phyloP scores from a whole-genome alignment of 2,888 invertebrate species.

The Dasysyrphus albostriatus region DNA sequence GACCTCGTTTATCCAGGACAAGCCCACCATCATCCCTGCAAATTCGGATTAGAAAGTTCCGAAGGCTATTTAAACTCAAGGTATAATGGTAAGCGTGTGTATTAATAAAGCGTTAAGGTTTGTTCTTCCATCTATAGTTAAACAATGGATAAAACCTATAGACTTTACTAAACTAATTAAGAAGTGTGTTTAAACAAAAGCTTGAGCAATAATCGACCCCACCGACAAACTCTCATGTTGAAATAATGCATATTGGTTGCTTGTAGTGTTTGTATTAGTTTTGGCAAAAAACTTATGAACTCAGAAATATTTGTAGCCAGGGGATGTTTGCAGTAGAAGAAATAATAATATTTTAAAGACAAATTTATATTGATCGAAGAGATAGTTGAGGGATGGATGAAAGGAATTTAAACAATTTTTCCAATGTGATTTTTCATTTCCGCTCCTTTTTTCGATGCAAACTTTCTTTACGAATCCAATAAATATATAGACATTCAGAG shows the following conservation, averaged over 20 bases:
- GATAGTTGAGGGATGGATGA: slow-evolving; percentile 3
- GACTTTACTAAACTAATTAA: slow-evolving; percentile 49
- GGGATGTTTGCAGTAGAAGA: slow-evolving; percentile 44
- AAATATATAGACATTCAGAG: not conserved
- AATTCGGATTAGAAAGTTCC: slow-evolving; percentile 82
- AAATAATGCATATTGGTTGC: slow-evolving; percentile 2
- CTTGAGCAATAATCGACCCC: not conserved
- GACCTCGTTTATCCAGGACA: slow-evolving; percentile 81
- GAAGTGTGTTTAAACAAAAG: slow-evolving; percentile 56
- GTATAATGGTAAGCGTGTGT: slow-evolving; percentile 83
- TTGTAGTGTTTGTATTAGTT: slow-evolving; percentile 17
- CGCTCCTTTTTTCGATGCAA: not conserved
- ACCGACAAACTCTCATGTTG: not conserved
- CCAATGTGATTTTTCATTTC: not conserved
- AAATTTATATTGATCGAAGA: not conserved
- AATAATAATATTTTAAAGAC: slow-evolving; percentile 36
- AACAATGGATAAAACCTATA: slow-evolving; percentile 20
- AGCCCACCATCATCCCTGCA: slow-evolving; percentile 78
- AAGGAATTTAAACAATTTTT: not conserved
- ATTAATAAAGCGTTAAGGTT: slow-evolving; percentile 70
- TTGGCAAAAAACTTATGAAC: slow-evolving; percentile 9
- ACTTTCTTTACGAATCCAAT: not conserved
- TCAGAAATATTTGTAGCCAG: slow-evolving; percentile 25
- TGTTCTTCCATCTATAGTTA: slow-evolving; percentile 43
- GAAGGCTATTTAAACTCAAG: slow-evolving; percentile 83